phyloP scores from a whole-genome alignment of 1,140 invertebrate genomes.

The Octopus sinensis region DNA sequence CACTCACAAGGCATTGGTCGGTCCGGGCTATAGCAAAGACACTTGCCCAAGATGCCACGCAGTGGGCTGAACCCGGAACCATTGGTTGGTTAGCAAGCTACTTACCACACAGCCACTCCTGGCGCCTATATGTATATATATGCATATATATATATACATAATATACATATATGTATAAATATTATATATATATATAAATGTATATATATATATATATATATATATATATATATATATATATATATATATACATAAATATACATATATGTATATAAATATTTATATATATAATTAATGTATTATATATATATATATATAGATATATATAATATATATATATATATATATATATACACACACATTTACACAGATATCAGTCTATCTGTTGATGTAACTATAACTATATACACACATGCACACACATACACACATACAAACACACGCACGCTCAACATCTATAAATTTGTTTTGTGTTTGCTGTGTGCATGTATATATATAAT shows the following conservation, averaged over 20 bases:
- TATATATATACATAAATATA: background rate
- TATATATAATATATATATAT: background rate
- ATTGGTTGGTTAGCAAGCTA: background rate
- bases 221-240: background rate
- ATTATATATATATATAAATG: background rate
- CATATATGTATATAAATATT: background rate
- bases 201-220: background rate
- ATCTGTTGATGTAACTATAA: background rate
- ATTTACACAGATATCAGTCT: background rate
- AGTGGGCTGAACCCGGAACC: background rate
- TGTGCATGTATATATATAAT: background rate
- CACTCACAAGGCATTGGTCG: too few species aligned
- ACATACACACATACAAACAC: background rate
- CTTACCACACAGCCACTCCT: background rate
- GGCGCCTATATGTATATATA: background rate
- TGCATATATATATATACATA: background rate
- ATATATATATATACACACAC: background rate
- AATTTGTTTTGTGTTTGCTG: background rate
- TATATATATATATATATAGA: background rate
- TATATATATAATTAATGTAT: background rate
- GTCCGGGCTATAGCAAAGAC: too few species aligned
- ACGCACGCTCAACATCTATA: background rate
- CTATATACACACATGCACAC: background rate
- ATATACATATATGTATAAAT: background rate
- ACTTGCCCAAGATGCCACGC: background rate